Evolutionary conservation across 2,888 invertebrate species (phyloP), one percentile per base, ranked within the genome.

Genomic region (Acleris laterana): DNA sequence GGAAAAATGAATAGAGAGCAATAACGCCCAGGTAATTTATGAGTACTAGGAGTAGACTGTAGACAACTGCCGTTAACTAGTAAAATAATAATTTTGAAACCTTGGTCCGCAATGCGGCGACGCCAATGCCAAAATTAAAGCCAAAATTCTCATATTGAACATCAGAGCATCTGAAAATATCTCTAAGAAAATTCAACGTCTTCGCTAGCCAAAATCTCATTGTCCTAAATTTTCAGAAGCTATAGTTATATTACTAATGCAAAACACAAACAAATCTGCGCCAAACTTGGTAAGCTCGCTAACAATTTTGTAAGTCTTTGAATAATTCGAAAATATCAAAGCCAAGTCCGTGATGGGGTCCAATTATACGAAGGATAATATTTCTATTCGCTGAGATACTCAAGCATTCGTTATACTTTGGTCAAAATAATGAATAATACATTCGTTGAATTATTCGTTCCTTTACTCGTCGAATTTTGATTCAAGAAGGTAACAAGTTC

Each of bases 371-470:
- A 63, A 60, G 68, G 67, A 71, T 72, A 70, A 71, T 70, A 68
- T 72, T 75, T 74, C 73, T 76, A 73, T 74, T 70, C 75, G 72
- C 70, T 69, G 70, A 69, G 69, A 72, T 68, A 70, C 71, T 68
- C 61, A 22, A 56, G 70, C 63, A 72, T 70, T 78, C 75, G 76
- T 77, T 78, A 56, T 65, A 79, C 74, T 76, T 74, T 73, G 74
- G 78, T 74, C 77, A 78, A 72, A 74, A 75, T 77, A 76, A 80
- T 81, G 81, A 80, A 81, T 83, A 81, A 82, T 74, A 80, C 79
- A 81, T 80, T 57, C 68, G 71, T 67, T 70, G 74, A 75, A 77
- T 81, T 80, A 79, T 81, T 80, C 79, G 74, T 77, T 78, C 77
- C 77, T 80, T 80, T 79, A 78, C 74, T 77, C 71, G 73, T 76